Percentiles rank a stretch among this genome's conserved stretches.
Evolutionary conservation across 2,113 vertebrate species (phyloP).

Genomic region (Phalacrocorax pelagicus): DNA sequence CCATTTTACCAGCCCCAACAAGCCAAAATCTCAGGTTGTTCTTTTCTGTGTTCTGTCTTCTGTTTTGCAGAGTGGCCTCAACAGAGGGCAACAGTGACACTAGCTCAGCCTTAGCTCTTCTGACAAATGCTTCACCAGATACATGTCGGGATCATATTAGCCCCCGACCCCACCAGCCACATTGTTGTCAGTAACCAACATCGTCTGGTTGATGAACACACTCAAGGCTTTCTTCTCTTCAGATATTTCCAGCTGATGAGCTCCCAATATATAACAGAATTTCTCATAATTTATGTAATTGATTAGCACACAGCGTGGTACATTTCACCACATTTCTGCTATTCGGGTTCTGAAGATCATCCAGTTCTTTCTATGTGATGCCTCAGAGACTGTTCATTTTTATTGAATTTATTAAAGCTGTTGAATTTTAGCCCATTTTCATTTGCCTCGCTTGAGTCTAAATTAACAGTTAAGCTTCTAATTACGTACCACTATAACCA

Average conservation of each 20-base stretch:
- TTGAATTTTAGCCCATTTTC: not conserved
- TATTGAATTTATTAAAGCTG: not conserved
- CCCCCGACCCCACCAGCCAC: fast-evolving
- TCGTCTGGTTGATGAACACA: not conserved
- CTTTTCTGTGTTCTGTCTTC: fast-evolving
- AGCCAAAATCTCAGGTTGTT: not conserved
- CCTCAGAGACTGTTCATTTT: not conserved
- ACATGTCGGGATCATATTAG: not conserved
- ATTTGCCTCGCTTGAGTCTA: not conserved
- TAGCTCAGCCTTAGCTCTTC: not conserved
- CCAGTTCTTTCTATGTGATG: not conserved
- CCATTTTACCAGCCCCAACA: not conserved
- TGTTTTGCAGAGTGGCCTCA: not conserved
- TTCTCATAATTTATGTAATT: not conserved
- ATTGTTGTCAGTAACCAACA: not conserved
- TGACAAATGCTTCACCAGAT: not conserved
- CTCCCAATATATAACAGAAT: not conserved
- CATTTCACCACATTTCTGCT: not conserved
- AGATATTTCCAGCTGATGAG: not conserved
- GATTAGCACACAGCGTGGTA: not conserved
- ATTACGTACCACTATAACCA: not conserved
- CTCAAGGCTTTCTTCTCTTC: not conserved
- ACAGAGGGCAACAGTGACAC: not conserved
- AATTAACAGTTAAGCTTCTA: slow-evolving; percentile 1
- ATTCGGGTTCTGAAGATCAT: not conserved